Conservation (phyloP, 2,797 vertebrate genomes). For the Mionectes olivaceus region DNA sequence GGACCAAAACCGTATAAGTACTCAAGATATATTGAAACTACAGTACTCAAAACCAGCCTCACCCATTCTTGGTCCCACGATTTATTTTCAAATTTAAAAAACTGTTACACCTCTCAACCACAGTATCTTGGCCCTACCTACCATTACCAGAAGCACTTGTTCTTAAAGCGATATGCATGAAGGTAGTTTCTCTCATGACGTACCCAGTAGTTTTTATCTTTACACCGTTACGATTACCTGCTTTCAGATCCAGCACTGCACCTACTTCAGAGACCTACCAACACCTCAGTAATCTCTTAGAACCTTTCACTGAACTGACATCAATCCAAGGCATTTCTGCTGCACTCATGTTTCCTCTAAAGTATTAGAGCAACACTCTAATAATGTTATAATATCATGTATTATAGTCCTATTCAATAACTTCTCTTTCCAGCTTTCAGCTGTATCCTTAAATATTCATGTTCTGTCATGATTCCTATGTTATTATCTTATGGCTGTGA, state of each 20-base stretch:
- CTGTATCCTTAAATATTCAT: neutral
- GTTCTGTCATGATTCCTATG: neutral
- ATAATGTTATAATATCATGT: neutral
- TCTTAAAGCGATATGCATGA: accelerated
- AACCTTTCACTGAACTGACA: neutral
- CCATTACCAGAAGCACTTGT: neutral
- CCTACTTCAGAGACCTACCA: neutral
- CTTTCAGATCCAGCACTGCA: neutral
- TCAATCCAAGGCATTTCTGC: neutral
- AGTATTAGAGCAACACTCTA: neutral
- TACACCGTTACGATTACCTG: neutral
- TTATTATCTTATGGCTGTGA: neutral
- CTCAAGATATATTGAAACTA: neutral
- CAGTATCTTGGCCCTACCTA: neutral
- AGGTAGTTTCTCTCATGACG: neutral
- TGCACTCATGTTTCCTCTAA: neutral
- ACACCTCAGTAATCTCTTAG: neutral
- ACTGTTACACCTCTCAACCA: neutral
- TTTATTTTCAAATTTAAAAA: neutral
- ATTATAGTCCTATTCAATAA: neutral
- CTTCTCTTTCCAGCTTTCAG: neutral
- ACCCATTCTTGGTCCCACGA: neutral
- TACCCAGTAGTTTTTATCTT: neutral
- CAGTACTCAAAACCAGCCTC: neutral
- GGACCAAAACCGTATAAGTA: neutral